Conservation (phyloP, 92 coral and sea anemone species). For the Parazoanthus swiftii region DNA sequence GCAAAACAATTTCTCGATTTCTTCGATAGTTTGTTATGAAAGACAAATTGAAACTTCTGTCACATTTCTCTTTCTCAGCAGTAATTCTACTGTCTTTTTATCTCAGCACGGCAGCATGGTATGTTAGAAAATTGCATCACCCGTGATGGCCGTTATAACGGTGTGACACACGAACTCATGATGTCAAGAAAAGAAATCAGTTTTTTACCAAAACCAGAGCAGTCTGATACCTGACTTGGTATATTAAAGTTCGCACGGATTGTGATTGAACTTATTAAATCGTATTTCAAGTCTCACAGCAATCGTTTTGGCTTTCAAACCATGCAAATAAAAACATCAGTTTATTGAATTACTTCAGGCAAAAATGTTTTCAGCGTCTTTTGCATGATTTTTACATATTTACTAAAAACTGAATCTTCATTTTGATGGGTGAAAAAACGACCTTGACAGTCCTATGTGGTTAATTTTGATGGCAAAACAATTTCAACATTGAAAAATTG, state of each 20-base stretch:
- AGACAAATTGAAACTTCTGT: background rate
- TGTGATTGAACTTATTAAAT: background rate
- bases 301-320: background rate
- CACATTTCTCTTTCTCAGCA: background rate
- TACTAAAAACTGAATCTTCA: too few species aligned
- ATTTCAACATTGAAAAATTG: too few species aligned
- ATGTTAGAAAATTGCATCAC: too few species aligned
- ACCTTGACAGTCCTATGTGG: background rate
- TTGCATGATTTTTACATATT: background rate
- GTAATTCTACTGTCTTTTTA: background rate
- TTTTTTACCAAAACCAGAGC: background rate
- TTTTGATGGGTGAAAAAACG: background rate
- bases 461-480: background rate
- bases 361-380: background rate
- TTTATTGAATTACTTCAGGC: conserved; percentile 4
- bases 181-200: background rate
- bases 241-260: background rate
- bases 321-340: conserved; percentile 11
- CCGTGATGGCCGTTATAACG: background rate
- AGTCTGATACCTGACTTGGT: background rate
- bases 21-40: background rate
- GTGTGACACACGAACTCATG: background rate
- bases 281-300: conserved; percentile 18
- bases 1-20: background rate
- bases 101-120: too few species aligned